These are phyloP conservation scores for Poeciliopsis turrubarensis DNA, from an alignment of 2,113 vertebrate species.

Conservation along the genomic window DNA sequence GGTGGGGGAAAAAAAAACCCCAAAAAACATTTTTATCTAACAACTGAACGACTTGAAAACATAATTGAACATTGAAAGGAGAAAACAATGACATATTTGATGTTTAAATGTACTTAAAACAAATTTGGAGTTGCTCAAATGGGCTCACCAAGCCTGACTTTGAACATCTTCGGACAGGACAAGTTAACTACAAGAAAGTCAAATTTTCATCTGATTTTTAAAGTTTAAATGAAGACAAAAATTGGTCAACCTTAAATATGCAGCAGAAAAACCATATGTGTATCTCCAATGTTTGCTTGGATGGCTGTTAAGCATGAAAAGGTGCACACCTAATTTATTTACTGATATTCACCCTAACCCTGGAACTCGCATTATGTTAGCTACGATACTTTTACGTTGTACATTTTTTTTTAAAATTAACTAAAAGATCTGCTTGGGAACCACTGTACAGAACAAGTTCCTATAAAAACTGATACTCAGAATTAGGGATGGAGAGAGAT, in stretches of 20 bases:
- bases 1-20: too few species aligned
- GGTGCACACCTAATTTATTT: too few species aligned
- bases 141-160: neutral
- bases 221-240: neutral
- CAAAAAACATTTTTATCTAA: neutral
- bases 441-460: neutral
- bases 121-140: neutral
- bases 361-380: too few species aligned
- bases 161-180: neutral
- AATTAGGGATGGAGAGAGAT: neutral
- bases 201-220: neutral
- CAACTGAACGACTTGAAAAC: neutral
- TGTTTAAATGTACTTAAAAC: too few species aligned
- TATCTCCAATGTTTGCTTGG: too few species aligned
- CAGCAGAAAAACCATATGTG: too few species aligned
- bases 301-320: too few species aligned
- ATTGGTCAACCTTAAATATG: neutral
- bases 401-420: neutral
- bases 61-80: neutral
- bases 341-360: too few species aligned
- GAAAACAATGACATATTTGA: too few species aligned
- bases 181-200: neutral
- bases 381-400: neutral
- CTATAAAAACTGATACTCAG: neutral
- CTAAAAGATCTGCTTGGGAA: neutral